These are phyloP conservation scores for Micronycteris hirsuta DNA, from an alignment of 2,113 vertebrate species.

Conservation along the genomic window DNA sequence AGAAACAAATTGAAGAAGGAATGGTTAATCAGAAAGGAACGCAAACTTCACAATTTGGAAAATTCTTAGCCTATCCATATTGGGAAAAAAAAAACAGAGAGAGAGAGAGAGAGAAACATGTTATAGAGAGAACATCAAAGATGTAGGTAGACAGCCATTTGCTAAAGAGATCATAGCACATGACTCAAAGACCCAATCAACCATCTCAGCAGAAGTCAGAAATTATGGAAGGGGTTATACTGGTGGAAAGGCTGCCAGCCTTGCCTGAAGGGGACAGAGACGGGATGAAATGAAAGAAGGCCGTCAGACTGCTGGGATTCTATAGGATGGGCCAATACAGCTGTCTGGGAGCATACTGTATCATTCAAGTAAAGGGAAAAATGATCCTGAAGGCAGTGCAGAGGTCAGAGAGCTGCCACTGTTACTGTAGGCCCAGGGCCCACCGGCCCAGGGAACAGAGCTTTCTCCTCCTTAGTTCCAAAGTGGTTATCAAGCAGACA, in stretches of 20 bases:
- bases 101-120: neutral
- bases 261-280: neutral
- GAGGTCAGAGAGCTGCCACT: neutral
- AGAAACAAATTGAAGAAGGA: neutral
- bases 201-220: neutral
- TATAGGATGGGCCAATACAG: neutral
- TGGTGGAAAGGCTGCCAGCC: neutral
- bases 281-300: neutral
- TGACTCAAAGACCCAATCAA: neutral
- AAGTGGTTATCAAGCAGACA: neutral
- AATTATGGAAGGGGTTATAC: neutral
- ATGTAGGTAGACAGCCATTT: neutral
- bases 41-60: neutral
- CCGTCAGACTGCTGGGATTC: neutral
- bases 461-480: neutral
- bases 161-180: neutral
- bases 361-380: neutral
- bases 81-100: neutral
- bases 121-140: neutral
- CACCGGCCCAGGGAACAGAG: neutral
- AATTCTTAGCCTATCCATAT: neutral
- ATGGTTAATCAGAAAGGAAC: neutral
- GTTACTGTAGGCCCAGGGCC: neutral
- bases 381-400: neutral
- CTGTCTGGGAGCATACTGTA: neutral